Base-by-base conservation (phyloP, 2,797 vertebrate genomes). In the Microctenopoma stevenorrisi region DNA sequence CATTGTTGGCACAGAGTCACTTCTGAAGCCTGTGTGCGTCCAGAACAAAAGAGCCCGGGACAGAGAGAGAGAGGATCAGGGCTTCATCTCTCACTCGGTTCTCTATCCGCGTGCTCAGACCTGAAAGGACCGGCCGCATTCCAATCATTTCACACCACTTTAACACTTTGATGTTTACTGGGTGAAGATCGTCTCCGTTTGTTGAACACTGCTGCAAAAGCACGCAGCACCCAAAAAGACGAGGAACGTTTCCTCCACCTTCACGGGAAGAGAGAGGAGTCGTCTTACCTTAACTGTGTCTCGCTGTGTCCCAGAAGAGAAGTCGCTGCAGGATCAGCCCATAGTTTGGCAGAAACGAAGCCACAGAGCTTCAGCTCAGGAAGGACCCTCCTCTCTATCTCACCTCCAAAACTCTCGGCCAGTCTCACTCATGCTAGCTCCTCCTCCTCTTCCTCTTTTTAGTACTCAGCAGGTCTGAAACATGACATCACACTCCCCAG, bases 221-320 rank as follows among this genome's bases (percentile, higher is more conserved):
- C 28, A 38, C 16, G 11, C 48, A 67, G 13, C 16, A 26, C 50
- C 46, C 59, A n/a, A 37, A 22, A n/a, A 53, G 18, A 38, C 14
- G 35, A 4, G 59, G 50, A 33, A 3, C 14, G 7, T 28, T 1
- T 15, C 13, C 48, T 50, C 0, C 5, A 26, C 16, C 14, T 64
- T 30, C 2, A 25, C 54, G 1, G 2, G 57, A 2, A 1, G 3
- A 3, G n/a, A 28, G 57, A 3, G 0, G 2, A 5, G 16, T 7
- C 25, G n/a, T 26, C 77, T 86, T 74, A 91, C 90, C 90, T 88
- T 63, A 52, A 56, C n/a, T 2, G 38, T 47, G 57, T 44, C 51
- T 74, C 26, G 22, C 46, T 35, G 46, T 47, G 38, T 54, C 1
- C 25, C 11, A 37, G 57, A 54, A 53, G 1, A 0, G 2, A 25